Conservation (phyloP, 2,888 invertebrate species). For the Hypolimnas misippus region DNA sequence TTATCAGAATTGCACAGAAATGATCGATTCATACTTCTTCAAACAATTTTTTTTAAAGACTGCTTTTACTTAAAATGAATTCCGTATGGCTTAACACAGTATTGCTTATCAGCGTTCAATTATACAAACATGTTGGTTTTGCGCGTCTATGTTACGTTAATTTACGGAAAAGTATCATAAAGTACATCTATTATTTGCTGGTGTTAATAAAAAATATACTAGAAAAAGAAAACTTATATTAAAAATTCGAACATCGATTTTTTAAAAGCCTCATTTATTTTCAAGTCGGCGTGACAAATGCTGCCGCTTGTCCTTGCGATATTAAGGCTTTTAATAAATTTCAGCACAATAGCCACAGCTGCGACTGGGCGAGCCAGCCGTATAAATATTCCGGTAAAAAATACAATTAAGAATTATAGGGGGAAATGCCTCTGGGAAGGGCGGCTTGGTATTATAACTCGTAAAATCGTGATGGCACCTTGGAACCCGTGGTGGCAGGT, state of each 20-base stretch:
- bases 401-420: conserved; percentile 37
- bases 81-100: too few relatives aligned
- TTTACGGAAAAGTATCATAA: too few relatives aligned
- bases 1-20: too few relatives aligned
- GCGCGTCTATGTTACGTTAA: too few relatives aligned
- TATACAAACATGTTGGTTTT: too few relatives aligned
- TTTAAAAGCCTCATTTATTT: neutral
- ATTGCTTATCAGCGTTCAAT: too few relatives aligned
- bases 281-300: neutral
- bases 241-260: neutral
- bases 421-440: conserved; percentile 63
- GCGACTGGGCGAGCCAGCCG: conserved; percentile 36
- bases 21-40: too few relatives aligned
- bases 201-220: too few relatives aligned
- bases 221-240: neutral
- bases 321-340: conserved; percentile 32
- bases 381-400: conserved; percentile 35
- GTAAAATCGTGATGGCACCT: conserved; percentile 51
- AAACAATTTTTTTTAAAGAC: too few relatives aligned
- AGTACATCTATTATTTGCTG: too few relatives aligned
- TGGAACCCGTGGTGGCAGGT: conserved; percentile 59
- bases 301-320: neutral
- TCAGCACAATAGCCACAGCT: conserved; percentile 45
- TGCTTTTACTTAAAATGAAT: too few relatives aligned
- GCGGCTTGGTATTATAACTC: conserved; percentile 51